Conservation (phyloP, 2,888 invertebrate genomes). For the Platycheirus rosarum region DNA sequence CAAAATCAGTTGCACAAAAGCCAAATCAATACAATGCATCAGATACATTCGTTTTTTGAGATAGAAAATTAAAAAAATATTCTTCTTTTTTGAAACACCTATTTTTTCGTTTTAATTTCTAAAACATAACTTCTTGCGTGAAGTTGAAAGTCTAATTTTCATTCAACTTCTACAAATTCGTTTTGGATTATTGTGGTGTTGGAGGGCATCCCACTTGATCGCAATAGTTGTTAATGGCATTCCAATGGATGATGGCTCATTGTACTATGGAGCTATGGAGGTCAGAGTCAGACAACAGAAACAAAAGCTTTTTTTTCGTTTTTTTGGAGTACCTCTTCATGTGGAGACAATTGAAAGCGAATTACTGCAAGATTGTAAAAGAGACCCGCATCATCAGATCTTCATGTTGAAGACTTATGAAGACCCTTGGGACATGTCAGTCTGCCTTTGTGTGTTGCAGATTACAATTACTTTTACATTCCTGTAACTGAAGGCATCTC, state of each 20-base stretch:
- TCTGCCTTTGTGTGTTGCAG: constrained; percentile 34
- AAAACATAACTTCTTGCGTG: constrained; percentile 15
- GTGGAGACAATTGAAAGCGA: constrained; percentile 38
- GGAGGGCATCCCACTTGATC: constrained; percentile 31
- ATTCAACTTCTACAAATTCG: constrained; percentile 57
- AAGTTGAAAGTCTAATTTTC: constrained; percentile 60
- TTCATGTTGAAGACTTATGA: background rate
- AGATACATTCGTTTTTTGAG: too few species aligned
- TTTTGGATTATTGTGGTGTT: constrained; percentile 41
- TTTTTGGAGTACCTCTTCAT: constrained; percentile 3
- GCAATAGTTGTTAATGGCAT: constrained; percentile 53
- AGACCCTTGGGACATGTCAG: constrained; percentile 58
- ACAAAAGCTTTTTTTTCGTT: constrained; percentile 9
- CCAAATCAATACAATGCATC: constrained; percentile 55
- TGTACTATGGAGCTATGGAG: constrained; percentile 47
- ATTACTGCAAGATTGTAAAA: constrained; percentile 49
- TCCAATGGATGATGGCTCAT: constrained; percentile 51
- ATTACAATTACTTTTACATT: constrained; percentile 26
- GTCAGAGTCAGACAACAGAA: constrained; percentile 31
- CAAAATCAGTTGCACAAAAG: constrained; percentile 64
- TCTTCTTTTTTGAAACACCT: too few species aligned
- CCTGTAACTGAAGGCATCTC: background rate
- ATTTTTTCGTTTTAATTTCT: background rate
- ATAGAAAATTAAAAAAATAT: too few species aligned
- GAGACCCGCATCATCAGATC: constrained; percentile 43